These are phyloP conservation scores for Dasysyrphus albostriatus DNA, from an alignment of 2,888 invertebrate species.

Conservation along the genomic window DNA sequence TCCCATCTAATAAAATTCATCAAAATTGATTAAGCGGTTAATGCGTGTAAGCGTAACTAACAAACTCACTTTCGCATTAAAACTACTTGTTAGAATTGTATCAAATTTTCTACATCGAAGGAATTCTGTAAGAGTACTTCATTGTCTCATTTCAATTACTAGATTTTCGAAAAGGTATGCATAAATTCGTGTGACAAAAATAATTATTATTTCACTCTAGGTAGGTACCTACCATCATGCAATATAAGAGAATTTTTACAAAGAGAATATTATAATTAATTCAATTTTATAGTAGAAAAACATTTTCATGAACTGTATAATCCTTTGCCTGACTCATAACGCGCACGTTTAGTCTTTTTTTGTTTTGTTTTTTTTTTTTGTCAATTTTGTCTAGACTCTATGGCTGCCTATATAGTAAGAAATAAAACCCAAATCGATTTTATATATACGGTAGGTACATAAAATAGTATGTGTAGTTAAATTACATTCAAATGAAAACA, in stretches of 20 bases:
- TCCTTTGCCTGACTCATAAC: conserved; percentile 1
- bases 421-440: not conserved
- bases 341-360: not conserved
- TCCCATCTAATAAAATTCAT: too few species aligned
- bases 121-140: too few species aligned
- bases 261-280: not conserved
- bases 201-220: not conserved
- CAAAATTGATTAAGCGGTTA: too few species aligned
- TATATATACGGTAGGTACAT: not conserved
- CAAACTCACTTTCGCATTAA: too few species aligned
- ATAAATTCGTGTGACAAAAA: not conserved
- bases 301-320: not conserved
- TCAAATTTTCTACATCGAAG: too few species aligned
- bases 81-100: too few species aligned
- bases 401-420: not conserved
- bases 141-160: too few species aligned
- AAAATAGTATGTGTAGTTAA: not conserved
- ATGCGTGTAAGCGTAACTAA: too few species aligned
- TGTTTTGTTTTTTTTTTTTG: too few species aligned
- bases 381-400: conserved; percentile 21
- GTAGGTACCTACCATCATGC: not conserved
- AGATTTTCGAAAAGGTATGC: too few species aligned
- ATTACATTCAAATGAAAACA: conserved; percentile 7
- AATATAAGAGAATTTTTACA: not conserved
- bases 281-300: not conserved